phyloP scores from a whole-genome alignment of 2,113 vertebrate species.

The Thunnus maccoyii region DNA sequence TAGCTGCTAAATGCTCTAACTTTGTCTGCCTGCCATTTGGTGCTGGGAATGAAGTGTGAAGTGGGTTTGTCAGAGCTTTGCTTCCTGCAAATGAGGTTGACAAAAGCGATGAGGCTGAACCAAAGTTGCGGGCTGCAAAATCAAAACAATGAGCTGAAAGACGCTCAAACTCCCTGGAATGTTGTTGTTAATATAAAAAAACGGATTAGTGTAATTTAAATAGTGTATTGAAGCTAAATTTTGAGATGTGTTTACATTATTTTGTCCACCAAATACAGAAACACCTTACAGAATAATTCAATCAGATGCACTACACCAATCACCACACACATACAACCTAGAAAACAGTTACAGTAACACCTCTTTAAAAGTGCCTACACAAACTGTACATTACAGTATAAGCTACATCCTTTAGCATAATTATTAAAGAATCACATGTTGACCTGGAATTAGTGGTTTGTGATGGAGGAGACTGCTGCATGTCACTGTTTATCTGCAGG shows the following conservation, averaged over 20 bases:
- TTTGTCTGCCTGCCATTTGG: too few species aligned
- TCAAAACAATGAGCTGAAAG: not conserved
- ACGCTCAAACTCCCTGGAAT: not conserved
- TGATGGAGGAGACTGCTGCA: not conserved
- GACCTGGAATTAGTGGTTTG: conserved; percentile 16
- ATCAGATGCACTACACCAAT: not conserved
- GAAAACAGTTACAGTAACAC: not conserved
- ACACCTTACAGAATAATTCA: not conserved
- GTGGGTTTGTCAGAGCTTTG: too few species aligned
- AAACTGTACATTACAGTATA: not conserved
- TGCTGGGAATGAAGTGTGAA: too few species aligned
- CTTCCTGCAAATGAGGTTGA: not conserved
- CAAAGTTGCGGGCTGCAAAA: not conserved
- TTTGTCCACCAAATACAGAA: too few species aligned
- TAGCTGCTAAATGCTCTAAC: too few species aligned
- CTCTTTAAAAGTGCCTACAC: not conserved
- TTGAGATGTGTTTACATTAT: not conserved
- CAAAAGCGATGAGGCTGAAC: not conserved
- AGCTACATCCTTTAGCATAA: not conserved
- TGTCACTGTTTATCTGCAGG: conserved; percentile 22
- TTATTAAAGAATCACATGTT: conserved; percentile 29
- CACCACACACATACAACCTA: not conserved
- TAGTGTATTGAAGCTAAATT: not conserved
- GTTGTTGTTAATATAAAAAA: not conserved
- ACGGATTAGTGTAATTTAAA: not conserved